Evolutionary conservation across 2,888 invertebrate genomes (phyloP).

Genomic region (Drosophila rellima): DNA sequence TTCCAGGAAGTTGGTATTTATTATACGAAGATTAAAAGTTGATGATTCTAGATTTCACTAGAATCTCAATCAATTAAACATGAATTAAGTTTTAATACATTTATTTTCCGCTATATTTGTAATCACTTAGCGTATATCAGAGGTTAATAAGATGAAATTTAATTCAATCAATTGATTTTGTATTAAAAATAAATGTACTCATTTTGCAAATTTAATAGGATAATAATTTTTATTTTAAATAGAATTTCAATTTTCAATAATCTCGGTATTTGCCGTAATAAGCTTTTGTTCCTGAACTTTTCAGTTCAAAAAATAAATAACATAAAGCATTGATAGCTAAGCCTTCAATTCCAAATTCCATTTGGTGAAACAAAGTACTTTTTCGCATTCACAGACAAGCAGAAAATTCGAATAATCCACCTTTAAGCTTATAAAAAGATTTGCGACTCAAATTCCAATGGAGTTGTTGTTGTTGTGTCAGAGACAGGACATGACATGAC

Average conservation of each 20-base stretch:
- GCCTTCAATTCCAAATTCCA: constrained; percentile 16
- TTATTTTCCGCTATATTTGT: background rate
- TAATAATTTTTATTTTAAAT: background rate
- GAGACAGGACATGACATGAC: constrained; percentile 53
- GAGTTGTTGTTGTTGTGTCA: constrained; percentile 2
- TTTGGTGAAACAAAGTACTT: constrained; percentile 7
- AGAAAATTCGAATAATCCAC: constrained; percentile 24
- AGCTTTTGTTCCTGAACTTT: background rate
- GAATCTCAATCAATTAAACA: background rate
- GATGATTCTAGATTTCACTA: background rate
- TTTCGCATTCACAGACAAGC: constrained; percentile 1
- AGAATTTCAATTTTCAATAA: background rate
- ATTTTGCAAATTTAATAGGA: background rate
- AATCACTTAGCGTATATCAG: too few relatives aligned
- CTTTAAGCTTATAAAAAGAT: constrained; percentile 34
- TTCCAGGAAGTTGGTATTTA: too few relatives aligned
- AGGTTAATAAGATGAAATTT: too few relatives aligned
- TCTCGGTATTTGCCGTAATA: background rate
- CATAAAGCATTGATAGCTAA: background rate
- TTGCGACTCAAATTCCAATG: constrained; percentile 27
- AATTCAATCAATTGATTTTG: too few relatives aligned
- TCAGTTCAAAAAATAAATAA: background rate
- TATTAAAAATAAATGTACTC: background rate
- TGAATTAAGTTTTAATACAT: background rate
- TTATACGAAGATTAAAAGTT: background rate